Percentiles rank a stretch among this genome's conserved stretches.
These are phyloP conservation scores for Atherix ibis DNA, from an alignment of 2,888 invertebrate species.

Conservation along the genomic window DNA sequence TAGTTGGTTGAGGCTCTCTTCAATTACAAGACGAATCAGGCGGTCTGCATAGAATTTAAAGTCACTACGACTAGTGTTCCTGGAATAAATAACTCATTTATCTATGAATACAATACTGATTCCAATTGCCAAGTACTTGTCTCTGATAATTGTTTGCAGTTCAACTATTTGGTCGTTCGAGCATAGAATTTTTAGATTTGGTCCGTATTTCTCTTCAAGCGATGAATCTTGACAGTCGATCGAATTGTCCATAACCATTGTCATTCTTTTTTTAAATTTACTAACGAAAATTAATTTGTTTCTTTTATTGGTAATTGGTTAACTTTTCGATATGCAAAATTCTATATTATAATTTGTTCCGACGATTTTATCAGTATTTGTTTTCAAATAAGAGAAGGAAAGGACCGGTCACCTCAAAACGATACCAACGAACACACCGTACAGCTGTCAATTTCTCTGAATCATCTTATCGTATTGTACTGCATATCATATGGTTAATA, in stretches of 20 bases:
- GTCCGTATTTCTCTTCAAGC: constrained; percentile 20
- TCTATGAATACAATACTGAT: constrained; percentile 1
- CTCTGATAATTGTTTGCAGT: constrained; percentile 70
- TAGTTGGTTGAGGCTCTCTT: constrained; percentile 92
- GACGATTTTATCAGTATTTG: too few species aligned
- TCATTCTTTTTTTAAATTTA: too few species aligned
- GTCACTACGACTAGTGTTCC: constrained; percentile 83
- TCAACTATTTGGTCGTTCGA: constrained; percentile 37
- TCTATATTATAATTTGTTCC: too few species aligned
- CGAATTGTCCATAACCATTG: too few species aligned
- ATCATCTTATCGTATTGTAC: too few species aligned
- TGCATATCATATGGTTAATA: too few species aligned
- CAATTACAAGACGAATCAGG: constrained; percentile 90
- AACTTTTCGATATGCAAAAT: too few species aligned
- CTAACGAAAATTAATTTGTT: not conserved
- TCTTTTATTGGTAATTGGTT: too few species aligned
- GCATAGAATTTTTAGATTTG: constrained; percentile 27
- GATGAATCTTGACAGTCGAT: constrained; percentile 1
- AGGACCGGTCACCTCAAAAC: too few species aligned
- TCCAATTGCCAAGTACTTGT: constrained; percentile 47
- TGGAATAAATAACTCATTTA: constrained; percentile 30
- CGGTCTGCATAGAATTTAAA: constrained; percentile 98
- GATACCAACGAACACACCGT: too few species aligned
- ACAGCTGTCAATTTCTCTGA: too few species aligned
- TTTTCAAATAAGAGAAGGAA: too few species aligned